These are phyloP conservation scores for Leptopilina clavipes DNA, from an alignment of 1,140 invertebrate species.

Conservation along the genomic window DNA sequence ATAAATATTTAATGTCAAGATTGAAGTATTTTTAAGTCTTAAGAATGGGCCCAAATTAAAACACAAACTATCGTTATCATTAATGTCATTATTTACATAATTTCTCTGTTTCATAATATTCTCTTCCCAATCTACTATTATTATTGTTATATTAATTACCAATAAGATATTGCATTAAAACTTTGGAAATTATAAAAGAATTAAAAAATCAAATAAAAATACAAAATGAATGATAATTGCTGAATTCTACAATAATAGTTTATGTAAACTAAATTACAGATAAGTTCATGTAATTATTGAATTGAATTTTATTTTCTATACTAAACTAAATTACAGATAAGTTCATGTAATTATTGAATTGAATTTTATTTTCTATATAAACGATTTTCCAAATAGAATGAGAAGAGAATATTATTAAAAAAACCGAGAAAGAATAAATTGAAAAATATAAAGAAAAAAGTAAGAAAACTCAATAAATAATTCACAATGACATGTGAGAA, in stretches of 20 bases:
- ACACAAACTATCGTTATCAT: slow-evolving; percentile 1
- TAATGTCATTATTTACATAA: neutral
- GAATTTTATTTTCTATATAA: too few species aligned
- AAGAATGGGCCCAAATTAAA: slow-evolving; percentile 15
- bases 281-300: too few species aligned
- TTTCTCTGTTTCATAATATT: slow-evolving; percentile 1
- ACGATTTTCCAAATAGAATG: neutral
- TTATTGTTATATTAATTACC: neutral
- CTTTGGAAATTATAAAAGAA: neutral
- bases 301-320: too few species aligned
- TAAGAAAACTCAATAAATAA: neutral
- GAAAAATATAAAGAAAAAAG: slow-evolving; percentile 14
- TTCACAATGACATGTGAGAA: too few species aligned
- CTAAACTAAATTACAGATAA: too few species aligned
- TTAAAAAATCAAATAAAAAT: too few species aligned
- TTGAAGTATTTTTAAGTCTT: slow-evolving; percentile 4
- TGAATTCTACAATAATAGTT: too few species aligned
- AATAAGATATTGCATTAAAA: neutral
- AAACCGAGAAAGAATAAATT: neutral
- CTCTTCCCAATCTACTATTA: neutral
- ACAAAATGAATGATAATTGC: too few species aligned
- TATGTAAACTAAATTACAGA: too few species aligned
- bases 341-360: too few species aligned
- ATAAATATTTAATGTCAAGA: neutral
- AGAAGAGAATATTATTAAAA: neutral